Evolutionary conservation across 2,888 invertebrate genomes (phyloP), one percentile per base, ranked within the genome.

Genomic region (Campoletis raptor): DNA sequence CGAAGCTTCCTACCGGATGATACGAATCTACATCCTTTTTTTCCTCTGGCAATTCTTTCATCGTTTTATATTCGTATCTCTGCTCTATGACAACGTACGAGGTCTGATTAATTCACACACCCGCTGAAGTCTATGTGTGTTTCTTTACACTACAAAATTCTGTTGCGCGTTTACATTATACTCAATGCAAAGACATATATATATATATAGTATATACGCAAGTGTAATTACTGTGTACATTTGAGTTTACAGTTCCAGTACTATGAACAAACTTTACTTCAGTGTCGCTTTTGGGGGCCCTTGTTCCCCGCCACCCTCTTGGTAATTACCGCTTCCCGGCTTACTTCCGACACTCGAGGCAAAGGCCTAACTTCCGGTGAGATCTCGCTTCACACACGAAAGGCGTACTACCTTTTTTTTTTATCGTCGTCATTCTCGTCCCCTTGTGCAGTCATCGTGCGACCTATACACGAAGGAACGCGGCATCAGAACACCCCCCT

Each of bases 381-480:
- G 88, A 89, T 83, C 87, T 73, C 52, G 79, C 85, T 81, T 79
- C 83, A 78, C 61, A 78, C 69, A 69, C 82, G 61, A 69, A 82
- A 82, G 40, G 57, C 76, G 45, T 70, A 24, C 37, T 52, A 48
- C 89, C 91, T 90, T 89, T 90, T 89, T 85, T 87, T 89, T 88
- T 77, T 77, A 74, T 85, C 80, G 72, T 81, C 73, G 64, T 78
- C 67, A 67, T 67, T 66, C 76, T 72, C 21, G 12, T 52, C 72
- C 78, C 83, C 66, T 80, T 88, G 79, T 69, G 76, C 67, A 81
- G 73, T 78, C 84, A 67, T 80, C 82, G 82, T 79, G 80, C 78
- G 91, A 93, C 91, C 91, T 93, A 94, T 92, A 93, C 93, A 92
- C 92, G 92, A 89, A 89, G 88, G 91, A 91, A 87, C 90, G 90